A percentile compares a stretch with the other conserved stretches of the same genome.
phyloP scores from a whole-genome alignment of 2,113 vertebrate species.

The Phoxinus phoxinus region DNA sequence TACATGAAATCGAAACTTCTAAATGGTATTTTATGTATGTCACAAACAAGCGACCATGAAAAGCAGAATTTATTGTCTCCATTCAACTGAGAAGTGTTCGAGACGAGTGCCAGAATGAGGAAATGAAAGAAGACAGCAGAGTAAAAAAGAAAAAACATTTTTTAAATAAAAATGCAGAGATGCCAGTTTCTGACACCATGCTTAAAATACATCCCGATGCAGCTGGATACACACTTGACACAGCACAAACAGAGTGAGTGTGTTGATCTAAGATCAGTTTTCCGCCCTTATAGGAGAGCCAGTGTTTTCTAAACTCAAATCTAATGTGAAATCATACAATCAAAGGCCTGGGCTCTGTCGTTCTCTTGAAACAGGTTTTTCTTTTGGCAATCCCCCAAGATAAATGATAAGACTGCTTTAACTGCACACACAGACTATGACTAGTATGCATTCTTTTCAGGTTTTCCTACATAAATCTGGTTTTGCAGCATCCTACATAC shows the following conservation, averaged over 20 bases:
- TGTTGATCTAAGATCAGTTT: background rate
- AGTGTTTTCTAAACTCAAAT: background rate
- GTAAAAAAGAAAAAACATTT: background rate
- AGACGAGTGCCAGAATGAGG: background rate
- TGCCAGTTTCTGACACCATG: background rate
- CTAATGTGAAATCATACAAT: background rate
- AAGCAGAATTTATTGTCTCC: background rate
- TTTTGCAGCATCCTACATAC: background rate
- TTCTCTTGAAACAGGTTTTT: conserved; percentile 20
- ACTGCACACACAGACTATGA: background rate
- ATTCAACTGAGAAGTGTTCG: background rate
- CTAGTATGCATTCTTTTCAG: background rate
- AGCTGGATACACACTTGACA: background rate
- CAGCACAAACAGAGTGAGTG: background rate
- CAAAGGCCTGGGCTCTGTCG: background rate
- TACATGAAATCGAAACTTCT: background rate
- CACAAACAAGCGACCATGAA: background rate
- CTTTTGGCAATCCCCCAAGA: background rate
- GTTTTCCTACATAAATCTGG: background rate
- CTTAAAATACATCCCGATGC: background rate
- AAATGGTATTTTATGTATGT: background rate
- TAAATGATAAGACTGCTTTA: conserved; percentile 6
- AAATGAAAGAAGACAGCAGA: conserved; percentile 11
- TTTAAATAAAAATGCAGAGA: background rate
- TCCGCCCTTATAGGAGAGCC: background rate